A percentile compares a stretch with the other conserved stretches of the same genome.
Evolutionary conservation across 1,140 invertebrate species (phyloP).

Genomic region (Archivesica marissinica): DNA sequence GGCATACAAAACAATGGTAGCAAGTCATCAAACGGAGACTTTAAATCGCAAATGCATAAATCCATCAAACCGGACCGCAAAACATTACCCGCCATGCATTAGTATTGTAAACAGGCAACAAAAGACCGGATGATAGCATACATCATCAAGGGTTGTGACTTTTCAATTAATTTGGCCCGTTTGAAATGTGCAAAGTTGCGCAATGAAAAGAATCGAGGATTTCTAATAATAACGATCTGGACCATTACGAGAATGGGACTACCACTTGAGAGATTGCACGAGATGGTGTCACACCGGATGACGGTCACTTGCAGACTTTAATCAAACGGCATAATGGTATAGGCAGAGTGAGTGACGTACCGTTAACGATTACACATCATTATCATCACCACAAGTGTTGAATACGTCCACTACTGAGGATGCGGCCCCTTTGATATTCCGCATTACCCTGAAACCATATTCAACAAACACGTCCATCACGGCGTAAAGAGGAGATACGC

Average conservation of each 20-base stretch:
- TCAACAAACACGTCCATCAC: constrained; percentile 52
- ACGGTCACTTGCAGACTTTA: not conserved
- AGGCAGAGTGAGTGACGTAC: constrained; percentile 22
- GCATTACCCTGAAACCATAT: constrained; percentile 45
- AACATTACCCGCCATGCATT: no score
- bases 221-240: not conserved
- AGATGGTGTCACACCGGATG: not conserved
- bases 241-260: not conserved
- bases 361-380: constrained; percentile 43
- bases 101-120: no score
- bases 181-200: not conserved
- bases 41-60: no score
- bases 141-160: no score
- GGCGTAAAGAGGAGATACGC: not conserved
- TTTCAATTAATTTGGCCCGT: no score
- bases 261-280: not conserved
- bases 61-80: no score
- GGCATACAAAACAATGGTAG: no score
- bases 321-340: constrained; percentile 12
- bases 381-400: constrained; percentile 58
- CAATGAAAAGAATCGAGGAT: not conserved
- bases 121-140: no score
- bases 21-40: no score
- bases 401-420: constrained; percentile 1
- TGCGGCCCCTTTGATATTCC: constrained; percentile 35